phyloP scores from a whole-genome alignment of 35 echinoderm and acorn worm genomes.

The Apostichopus californicus region DNA sequence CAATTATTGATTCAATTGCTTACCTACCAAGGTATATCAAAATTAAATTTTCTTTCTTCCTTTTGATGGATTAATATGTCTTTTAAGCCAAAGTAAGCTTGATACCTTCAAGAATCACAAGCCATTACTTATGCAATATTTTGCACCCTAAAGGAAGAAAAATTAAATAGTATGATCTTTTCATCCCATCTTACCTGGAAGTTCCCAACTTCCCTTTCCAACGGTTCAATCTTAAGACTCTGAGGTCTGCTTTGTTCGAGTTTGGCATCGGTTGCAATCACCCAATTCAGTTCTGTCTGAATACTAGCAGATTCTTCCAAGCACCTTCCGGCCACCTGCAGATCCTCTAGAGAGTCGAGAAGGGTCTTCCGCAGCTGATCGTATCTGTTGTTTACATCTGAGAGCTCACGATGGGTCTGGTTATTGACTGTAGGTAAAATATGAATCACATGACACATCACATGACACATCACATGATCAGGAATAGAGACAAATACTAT shows the following conservation, averaged over 20 bases:
- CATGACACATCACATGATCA: no score
- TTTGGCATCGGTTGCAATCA: slow-evolving; percentile 64
- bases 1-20: no score
- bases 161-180: background rate
- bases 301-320: slow-evolving; percentile 77
- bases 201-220: slow-evolving; percentile 69
- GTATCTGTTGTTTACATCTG: slow-evolving; percentile 82
- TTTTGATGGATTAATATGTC: no score
- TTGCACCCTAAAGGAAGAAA: no score
- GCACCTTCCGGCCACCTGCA: slow-evolving; percentile 76
- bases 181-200: slow-evolving; percentile 73
- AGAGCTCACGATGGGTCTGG: slow-evolving; percentile 67
- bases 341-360: slow-evolving; percentile 66
- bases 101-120: no score
- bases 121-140: no score
- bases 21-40: no score
- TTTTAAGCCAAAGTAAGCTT: no score
- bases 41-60: no score
- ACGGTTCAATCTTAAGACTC: slow-evolving; percentile 69
- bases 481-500: no score
- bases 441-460: background rate
- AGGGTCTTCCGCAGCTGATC: slow-evolving; percentile 75
- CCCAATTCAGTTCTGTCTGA: slow-evolving; percentile 72
- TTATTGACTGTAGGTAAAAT: slow-evolving; percentile 52
- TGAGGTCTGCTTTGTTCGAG: slow-evolving; percentile 68